Evolutionary conservation across 2,888 invertebrate species (phyloP).

Genomic region (Drosophila mimetica): DNA sequence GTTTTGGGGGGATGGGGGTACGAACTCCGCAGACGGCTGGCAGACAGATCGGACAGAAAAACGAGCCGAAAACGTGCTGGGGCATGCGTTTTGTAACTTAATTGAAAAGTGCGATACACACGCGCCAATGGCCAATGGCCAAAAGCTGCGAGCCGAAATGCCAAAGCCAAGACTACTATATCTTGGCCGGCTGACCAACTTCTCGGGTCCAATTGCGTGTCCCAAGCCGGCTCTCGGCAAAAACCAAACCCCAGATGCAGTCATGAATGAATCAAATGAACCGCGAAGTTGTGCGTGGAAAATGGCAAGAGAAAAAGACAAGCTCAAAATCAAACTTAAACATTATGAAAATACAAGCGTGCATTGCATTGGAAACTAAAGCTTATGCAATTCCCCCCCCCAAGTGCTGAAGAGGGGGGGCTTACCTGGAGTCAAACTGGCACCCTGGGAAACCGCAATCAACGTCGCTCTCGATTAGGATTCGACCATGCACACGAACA

Average conservation of each 20-base stretch:
- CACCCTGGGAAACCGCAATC: slow-evolving; percentile 75
- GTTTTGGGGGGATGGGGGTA: slow-evolving; percentile 1
- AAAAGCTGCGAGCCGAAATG: slow-evolving; percentile 24
- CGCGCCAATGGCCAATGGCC: slow-evolving; percentile 58
- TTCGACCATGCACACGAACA: slow-evolving; percentile 53
- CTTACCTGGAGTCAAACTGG: no score
- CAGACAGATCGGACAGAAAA: slow-evolving; percentile 26
- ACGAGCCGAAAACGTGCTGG: slow-evolving; percentile 65
- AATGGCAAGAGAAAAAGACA: slow-evolving; percentile 1
- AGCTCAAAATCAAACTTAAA: slow-evolving; percentile 28
- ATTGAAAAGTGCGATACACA: slow-evolving; percentile 79
- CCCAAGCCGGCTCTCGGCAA: slow-evolving; percentile 32
- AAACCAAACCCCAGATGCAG: slow-evolving; percentile 15
- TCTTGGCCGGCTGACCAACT: slow-evolving; percentile 59
- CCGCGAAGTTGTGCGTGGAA: slow-evolving; percentile 44
- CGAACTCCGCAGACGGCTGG: slow-evolving; percentile 4
- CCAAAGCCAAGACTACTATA: slow-evolving; percentile 50
- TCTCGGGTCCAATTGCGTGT: slow-evolving; percentile 65
- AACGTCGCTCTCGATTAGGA: slow-evolving; percentile 69
- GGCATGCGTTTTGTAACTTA: slow-evolving; percentile 76
- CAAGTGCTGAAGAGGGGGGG: slow-evolving; percentile 18
- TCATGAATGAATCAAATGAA: slow-evolving; percentile 48
- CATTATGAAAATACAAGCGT: slow-evolving; percentile 51
- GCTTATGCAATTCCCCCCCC: slow-evolving; percentile 27
- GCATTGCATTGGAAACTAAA: slow-evolving; percentile 38